Evolutionary conservation across 2,797 vertebrate genomes (phyloP), one percentile per base, ranked within the genome.

Genomic region (Sebastes hopkinsi): DNA sequence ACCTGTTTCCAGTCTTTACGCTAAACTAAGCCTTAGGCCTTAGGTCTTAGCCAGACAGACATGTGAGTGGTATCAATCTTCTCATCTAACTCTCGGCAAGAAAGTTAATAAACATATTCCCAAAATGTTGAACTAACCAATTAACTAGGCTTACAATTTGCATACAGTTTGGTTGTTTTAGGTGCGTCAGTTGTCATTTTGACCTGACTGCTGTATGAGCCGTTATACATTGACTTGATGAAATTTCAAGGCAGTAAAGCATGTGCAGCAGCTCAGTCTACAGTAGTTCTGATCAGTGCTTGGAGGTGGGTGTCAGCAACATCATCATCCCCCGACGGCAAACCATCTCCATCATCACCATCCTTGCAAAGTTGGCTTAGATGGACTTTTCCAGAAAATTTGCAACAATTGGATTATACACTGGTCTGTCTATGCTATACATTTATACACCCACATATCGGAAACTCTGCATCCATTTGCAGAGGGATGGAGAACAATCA

Each of bases 401-500:
- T 72, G 23, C 2, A 61, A 65, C n/a, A 71, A 27, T n/a, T 34
- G 18, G 18, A 64, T 69, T 72, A 72, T 23, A 60, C 1, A 4
- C 60, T 29, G 27, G 30, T 4, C 27, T 36, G 58, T 32, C 32
- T 29, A 23, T 67, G 9, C 56, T 50, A 54, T 59, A 23, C 23
- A 58, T 61, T 77, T 23, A 72, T 50, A 50, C 20, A 14, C 50
- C 22, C 4, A n/a, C 56, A 77, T 52, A 46, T 65, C 22, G 27
- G 42, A 81, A 79, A 56, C 14, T 62, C 14, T 62, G 23, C 25
- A 46, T 60, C 30, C 18, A 64, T 82, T 75, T 82, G 12, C 46
- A 36, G 46, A 66, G 23, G 65, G 16, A 72, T 11, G 6, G 52
- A 58, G 72, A 66, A 83, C 29, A 79, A 72, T 83, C 52, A 64